These are phyloP conservation scores for Liposcelis brunnea DNA, from an alignment of 2,888 invertebrate species.

Conservation along the genomic window DNA sequence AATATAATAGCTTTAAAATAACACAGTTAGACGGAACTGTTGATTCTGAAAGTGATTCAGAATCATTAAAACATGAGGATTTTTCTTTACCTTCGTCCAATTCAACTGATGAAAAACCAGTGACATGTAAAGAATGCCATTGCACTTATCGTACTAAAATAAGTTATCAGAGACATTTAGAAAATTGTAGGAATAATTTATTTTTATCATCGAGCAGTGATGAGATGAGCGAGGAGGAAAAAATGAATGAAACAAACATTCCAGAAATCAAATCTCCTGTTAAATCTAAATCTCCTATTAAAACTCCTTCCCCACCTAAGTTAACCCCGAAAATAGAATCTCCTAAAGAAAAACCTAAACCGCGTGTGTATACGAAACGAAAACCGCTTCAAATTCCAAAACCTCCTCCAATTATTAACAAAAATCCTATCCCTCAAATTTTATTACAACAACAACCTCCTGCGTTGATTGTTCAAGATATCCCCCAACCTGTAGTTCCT, in stretches of 20 bases:
- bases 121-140: conserved; percentile 74
- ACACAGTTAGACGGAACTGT: conserved; percentile 53
- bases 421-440: too few species aligned
- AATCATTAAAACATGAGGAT: conserved; percentile 13
- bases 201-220: conserved; percentile 52
- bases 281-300: background rate
- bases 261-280: conserved; percentile 8
- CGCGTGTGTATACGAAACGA: background rate
- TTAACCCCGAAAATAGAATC: too few species aligned
- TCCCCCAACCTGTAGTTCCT: conserved; percentile 38
- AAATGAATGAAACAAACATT: conserved; percentile 12
- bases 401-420: background rate
- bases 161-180: conserved; percentile 62
- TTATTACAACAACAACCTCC: conserved; percentile 28
- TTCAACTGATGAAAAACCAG: conserved; percentile 48
- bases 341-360: too few species aligned
- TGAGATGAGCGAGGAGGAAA: conserved; percentile 46
- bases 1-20: conserved; percentile 23
- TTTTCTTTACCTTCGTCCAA: conserved; percentile 19
- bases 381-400: background rate
- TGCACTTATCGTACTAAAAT: conserved; percentile 69
- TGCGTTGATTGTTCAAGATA: conserved; percentile 51
- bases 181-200: conserved; percentile 46
- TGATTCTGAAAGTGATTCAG: conserved; percentile 30
- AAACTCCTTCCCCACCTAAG: background rate